These are phyloP conservation scores for Gobiocypris rarus DNA, from an alignment of 2,113 vertebrate genomes.

Conservation along the genomic window DNA sequence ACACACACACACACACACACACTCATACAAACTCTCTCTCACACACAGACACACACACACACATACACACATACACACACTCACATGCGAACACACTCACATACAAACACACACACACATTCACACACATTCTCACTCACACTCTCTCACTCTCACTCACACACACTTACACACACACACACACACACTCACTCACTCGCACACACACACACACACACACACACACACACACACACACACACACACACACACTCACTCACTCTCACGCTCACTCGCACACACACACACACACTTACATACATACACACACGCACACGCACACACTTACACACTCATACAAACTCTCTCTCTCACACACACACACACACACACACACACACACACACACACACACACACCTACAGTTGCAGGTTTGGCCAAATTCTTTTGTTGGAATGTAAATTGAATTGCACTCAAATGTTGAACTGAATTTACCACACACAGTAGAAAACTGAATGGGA, in stretches of 20 bases:
- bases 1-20: neutral
- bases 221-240: neutral
- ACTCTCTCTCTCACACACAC: no score
- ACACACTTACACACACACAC: neutral
- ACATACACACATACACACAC: no score
- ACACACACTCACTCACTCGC: neutral
- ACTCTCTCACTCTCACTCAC: neutral
- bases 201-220: neutral
- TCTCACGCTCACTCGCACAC: no score
- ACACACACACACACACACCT: constrained; percentile 21
- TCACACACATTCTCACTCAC: neutral
- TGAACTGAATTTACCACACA: neutral
- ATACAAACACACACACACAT: no score
- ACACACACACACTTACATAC: neutral
- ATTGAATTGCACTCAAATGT: no score
- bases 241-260: constrained; percentile 6
- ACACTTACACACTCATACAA: constrained; percentile 7
- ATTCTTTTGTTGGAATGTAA: neutral
- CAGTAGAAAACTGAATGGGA: no score
- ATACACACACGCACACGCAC: neutral
- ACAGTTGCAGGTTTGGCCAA: neutral
- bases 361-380: neutral
- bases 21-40: no score
- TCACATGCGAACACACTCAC: neutral
- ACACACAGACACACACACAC: no score